Evolutionary conservation across 2,113 vertebrate genomes (phyloP).

Genomic region (Ammospiza nelsoni): DNA sequence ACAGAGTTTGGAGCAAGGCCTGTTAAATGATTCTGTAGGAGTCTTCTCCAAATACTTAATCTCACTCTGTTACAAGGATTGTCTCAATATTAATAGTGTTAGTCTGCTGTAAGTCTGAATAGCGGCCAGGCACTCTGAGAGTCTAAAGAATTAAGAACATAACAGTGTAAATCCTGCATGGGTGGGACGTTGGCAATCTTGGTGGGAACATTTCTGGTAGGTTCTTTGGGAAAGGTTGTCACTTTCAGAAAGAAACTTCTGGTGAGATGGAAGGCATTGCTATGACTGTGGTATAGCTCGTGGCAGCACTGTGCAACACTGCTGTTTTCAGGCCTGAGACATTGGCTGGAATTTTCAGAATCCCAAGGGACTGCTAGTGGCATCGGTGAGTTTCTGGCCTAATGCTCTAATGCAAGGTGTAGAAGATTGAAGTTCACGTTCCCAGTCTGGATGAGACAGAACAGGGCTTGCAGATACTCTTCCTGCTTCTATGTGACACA

Average conservation of each 20-base stretch:
- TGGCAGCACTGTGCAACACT: background rate
- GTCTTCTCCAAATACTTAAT: background rate
- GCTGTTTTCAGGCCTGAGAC: background rate
- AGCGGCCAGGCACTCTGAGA: background rate
- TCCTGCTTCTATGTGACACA: background rate
- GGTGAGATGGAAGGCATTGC: background rate
- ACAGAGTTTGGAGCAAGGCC: background rate
- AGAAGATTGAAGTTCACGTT: background rate
- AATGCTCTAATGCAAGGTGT: background rate
- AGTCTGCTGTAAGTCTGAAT: background rate
- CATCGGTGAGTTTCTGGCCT: background rate
- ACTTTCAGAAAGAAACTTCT: background rate
- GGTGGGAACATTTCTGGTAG: background rate
- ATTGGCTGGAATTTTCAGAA: background rate
- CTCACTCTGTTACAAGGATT: slow-evolving; percentile 25
- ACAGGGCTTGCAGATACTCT: background rate
- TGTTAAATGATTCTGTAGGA: slow-evolving; percentile 29
- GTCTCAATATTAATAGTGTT: background rate
- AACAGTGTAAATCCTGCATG: background rate
- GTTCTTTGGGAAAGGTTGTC: background rate
- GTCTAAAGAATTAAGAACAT: background rate
- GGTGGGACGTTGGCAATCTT: background rate
- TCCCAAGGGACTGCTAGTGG: background rate
- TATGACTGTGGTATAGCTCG: background rate
- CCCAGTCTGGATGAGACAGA: background rate